Evolutionary conservation across 2,888 invertebrate genomes (phyloP), one percentile per base, ranked within the genome.

Genomic region (Dryocosmus kuriphilus): DNA sequence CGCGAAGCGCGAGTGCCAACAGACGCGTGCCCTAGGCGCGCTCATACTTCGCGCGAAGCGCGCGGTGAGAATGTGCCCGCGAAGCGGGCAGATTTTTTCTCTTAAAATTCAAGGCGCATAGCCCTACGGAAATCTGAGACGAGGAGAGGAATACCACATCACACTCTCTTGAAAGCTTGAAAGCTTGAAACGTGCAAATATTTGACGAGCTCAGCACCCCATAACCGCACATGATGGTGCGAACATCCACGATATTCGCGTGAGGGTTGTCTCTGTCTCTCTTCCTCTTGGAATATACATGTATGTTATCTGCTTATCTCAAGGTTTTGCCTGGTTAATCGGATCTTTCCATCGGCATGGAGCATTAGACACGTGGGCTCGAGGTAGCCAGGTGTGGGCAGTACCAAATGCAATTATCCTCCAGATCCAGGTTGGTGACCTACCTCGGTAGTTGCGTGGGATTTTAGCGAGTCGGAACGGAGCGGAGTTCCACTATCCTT

Each of bases 371-470:
- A 65, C 65, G 65, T 65, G 65, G 65, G 65, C 65, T 65, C 22
- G 24, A 65, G 65, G 65, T 38, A 41, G 32, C 60, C 41, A 73
- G 41, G 73, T 67, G 77, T 77, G 77, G 77, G 77, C n/a, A 62
- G 73, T 38, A 30, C 61, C 67, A 55, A 77, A 77, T 57, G 77
- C 77, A 77, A 77, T 77, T 62, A 73, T 41, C 73, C 77, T n/a
- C n/a, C n/a, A n/a, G n/a, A n/a, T 65, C 46, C 57, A 38, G 73
- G 77, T 73, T 73, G 77, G 77, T 77, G 77, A 77, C 77, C 77
- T 77, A 77, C 73, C 77, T 77, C 61, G 57, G 55, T 22, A 61
- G 63, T 41, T 61, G 60, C 61, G 60, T 65, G 76, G 75, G 75
- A 38, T 75, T 75, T 46, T 46, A 61, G 75, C 55, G 74, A 74